Conservation (phyloP, 30 jellyfish, hydroid and myxozoan species). For the Aurelia sp. region DNA sequence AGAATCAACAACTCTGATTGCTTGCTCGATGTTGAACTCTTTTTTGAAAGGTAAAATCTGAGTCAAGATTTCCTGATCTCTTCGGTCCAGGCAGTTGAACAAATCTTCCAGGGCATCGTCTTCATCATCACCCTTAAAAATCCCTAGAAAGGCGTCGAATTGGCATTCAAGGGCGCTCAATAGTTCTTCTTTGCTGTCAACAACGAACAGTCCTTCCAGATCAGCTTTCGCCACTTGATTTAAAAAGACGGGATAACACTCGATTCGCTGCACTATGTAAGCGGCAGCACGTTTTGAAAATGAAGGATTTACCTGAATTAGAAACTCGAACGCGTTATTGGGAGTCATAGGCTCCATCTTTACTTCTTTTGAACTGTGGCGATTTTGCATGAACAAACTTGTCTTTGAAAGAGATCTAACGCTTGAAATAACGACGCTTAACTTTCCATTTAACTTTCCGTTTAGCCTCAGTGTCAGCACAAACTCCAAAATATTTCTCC, state of each 20-base stretch:
- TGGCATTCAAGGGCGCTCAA: conserved; percentile 36
- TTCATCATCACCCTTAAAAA: neutral
- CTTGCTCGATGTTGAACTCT: conserved; percentile 50
- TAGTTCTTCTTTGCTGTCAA: conserved; percentile 29
- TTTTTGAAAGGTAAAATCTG: conserved; percentile 54
- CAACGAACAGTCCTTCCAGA: conserved; percentile 30
- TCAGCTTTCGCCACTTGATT: conserved; percentile 31
- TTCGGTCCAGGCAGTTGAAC: conserved; percentile 3
- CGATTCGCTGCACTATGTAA: conserved; percentile 23
- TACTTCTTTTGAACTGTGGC: conserved; percentile 17
- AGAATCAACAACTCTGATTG: conserved; percentile 23
- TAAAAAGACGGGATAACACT: conserved; percentile 42
- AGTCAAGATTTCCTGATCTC: conserved; percentile 21
- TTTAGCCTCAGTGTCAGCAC: conserved; percentile 4
- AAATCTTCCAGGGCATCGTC: conserved; percentile 19
- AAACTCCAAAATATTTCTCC: conserved; percentile 2
- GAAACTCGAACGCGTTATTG: conserved; percentile 26
- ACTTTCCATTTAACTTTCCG: neutral
- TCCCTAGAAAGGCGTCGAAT: conserved; percentile 27
- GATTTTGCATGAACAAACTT: conserved; percentile 15
- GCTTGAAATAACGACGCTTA: conserved; percentile 2
- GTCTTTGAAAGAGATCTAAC: conserved; percentile 38
- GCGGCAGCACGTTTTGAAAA: conserved; percentile 45
- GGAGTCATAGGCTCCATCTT: conserved; percentile 6
- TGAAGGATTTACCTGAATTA: conserved; percentile 2